Evolutionary conservation across 2,888 invertebrate species (phyloP).

Genomic region (Tetanocera ferruginea): DNA sequence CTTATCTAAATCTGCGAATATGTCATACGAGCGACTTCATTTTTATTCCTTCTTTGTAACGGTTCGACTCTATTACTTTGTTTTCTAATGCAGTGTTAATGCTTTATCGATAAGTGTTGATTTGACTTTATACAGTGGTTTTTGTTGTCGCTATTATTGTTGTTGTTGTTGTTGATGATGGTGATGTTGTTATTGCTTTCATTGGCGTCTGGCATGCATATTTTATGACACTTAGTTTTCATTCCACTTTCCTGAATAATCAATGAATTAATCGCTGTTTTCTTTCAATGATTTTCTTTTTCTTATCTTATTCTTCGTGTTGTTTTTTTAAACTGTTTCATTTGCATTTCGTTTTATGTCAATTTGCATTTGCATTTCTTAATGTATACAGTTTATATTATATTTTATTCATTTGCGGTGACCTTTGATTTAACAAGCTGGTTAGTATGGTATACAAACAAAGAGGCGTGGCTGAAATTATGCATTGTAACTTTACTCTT

Average conservation of each 20-base stretch:
- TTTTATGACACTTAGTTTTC: background rate
- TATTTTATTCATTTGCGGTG: too few species aligned
- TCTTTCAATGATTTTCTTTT: background rate
- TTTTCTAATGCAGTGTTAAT: constrained; percentile 23
- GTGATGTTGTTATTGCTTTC: background rate
- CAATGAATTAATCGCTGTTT: background rate
- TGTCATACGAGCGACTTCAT: background rate
- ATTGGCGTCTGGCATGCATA: background rate
- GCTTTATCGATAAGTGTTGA: constrained; percentile 24
- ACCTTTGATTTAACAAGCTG: too few species aligned
- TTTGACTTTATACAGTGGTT: background rate
- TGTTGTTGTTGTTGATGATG: background rate
- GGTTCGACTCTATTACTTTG: background rate
- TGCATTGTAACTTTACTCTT: too few species aligned
- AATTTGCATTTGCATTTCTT: background rate
- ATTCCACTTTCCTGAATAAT: constrained; percentile 2
- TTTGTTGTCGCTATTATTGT: background rate
- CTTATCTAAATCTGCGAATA: constrained; percentile 8
- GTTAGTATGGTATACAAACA: too few species aligned
- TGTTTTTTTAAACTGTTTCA: background rate
- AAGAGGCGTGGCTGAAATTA: too few species aligned
- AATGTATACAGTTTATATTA: too few species aligned
- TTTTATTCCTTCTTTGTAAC: constrained; percentile 8
- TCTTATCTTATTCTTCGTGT: background rate
- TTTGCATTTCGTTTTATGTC: background rate